Conservation (phyloP, 2,113 vertebrate genomes). For the Daphoenositta chrysoptera region DNA sequence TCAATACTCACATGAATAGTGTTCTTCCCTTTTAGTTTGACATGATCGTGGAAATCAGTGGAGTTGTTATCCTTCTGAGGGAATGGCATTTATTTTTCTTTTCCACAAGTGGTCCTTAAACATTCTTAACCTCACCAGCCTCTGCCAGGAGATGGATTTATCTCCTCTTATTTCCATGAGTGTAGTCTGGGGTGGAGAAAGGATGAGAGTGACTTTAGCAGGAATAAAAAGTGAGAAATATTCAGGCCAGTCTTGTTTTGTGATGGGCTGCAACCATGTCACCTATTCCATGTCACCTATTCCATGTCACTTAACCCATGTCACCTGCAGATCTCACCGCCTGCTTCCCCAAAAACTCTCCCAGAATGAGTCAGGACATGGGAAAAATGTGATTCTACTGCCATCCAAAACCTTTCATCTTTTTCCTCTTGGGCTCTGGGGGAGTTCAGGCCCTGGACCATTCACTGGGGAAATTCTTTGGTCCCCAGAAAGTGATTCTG, state of each 20-base stretch:
- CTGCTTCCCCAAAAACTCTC: background rate
- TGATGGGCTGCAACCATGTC: background rate
- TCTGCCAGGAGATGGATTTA: background rate
- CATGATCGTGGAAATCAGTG: background rate
- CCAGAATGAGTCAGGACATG: rapidly evolving
- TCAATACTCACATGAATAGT: background rate
- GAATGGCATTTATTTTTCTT: background rate
- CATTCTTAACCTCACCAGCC: background rate
- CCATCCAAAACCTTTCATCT: background rate
- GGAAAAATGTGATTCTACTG: background rate
- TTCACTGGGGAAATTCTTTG: background rate
- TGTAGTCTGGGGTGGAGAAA: background rate
- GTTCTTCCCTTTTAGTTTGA: background rate
- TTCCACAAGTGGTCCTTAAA: background rate
- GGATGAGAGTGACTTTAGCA: background rate
- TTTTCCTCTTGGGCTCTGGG: background rate
- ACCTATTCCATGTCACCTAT: background rate
- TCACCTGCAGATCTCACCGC: background rate
- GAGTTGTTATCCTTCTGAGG: background rate
- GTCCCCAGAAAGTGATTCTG: background rate
- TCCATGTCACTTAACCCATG: no score
- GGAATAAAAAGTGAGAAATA: background rate
- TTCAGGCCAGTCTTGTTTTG: background rate
- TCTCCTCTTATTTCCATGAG: background rate
- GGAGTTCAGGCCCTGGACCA: background rate